Evolutionary conservation across 2,797 vertebrate genomes (phyloP).

Genomic region (Remorina albescens): DNA sequence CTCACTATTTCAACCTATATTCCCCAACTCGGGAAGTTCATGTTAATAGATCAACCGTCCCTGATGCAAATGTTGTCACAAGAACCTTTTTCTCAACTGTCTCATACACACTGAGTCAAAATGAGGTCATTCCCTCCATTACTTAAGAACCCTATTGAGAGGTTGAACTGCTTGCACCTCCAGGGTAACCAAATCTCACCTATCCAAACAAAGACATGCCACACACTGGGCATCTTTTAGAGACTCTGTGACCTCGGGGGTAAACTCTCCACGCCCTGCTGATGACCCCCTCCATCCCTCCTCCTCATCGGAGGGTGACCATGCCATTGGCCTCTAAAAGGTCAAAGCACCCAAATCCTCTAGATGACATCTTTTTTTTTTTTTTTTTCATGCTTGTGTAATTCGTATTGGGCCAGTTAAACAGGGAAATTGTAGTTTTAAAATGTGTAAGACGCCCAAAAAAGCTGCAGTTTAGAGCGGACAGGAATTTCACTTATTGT

Average conservation of each 20-base stretch:
- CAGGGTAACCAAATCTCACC: conserved; percentile 75
- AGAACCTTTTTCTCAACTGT: conserved; percentile 21
- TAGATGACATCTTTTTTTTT: conserved; percentile 73
- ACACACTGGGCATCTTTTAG: conserved; percentile 74
- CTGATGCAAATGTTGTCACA: conserved; percentile 5
- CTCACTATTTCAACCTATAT: background rate
- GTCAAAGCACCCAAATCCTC: conserved; percentile 67
- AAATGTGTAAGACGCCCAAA: conserved; percentile 19
- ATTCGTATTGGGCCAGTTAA: conserved; percentile 43
- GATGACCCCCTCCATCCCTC: conserved; percentile 62
- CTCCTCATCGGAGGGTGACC: conserved; percentile 66
- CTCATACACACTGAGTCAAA: conserved; percentile 46
- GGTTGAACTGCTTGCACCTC: conserved; percentile 56
- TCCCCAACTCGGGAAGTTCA: background rate
- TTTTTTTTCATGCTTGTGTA: conserved; percentile 40
- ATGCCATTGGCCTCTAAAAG: conserved; percentile 81
- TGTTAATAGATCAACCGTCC: conserved; percentile 25
- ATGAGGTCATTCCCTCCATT: conserved; percentile 64
- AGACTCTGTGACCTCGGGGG: conserved; percentile 59
- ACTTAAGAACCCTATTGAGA: conserved; percentile 52
- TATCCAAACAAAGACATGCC: conserved; percentile 77
- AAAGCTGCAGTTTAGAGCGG: conserved; percentile 31
- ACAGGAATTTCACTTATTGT: conserved; percentile 43
- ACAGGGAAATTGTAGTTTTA: conserved; percentile 16
- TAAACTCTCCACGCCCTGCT: conserved; percentile 71